A percentile compares a stretch with the other conserved stretches of the same genome.
Conservation (phyloP, 2,888 invertebrate genomes). For the Drosophila paramelanica region DNA sequence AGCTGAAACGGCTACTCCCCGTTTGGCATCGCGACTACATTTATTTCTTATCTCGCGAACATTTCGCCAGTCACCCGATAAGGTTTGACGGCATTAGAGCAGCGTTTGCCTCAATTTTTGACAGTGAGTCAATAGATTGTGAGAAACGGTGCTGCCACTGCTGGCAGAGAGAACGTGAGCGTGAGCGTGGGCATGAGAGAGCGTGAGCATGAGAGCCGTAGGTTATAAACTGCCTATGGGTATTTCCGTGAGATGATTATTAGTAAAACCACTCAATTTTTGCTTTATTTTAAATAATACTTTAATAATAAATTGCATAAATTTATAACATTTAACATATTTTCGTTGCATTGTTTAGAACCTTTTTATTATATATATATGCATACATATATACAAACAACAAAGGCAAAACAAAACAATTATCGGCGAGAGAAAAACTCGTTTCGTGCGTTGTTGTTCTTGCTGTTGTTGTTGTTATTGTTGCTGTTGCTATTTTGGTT, state of each 20-base stretch:
- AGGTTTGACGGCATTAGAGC: constrained; percentile 35
- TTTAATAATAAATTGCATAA: constrained; percentile 82
- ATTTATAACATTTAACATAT: constrained; percentile 83
- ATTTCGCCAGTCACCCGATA: constrained; percentile 33
- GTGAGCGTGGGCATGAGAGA: too few relatives aligned
- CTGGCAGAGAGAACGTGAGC: background rate
- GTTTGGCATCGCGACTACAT: constrained; percentile 20
- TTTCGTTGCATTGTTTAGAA: constrained; percentile 57
- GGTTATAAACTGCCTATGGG: constrained; percentile 22
- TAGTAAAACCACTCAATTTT: constrained; percentile 33
- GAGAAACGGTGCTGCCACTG: constrained; percentile 9
- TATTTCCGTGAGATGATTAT: background rate
- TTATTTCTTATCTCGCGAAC: constrained; percentile 35
- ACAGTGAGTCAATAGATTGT: constrained; percentile 35
- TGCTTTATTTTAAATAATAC: constrained; percentile 78
- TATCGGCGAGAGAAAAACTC: constrained; percentile 43
- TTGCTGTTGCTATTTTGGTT: constrained; percentile 26
- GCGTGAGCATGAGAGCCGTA: constrained; percentile 16
- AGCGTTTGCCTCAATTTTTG: constrained; percentile 22
- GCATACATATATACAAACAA: constrained; percentile 54
- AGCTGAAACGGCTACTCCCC: constrained; percentile 19
- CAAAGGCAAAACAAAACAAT: constrained; percentile 64
- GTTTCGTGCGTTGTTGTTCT: constrained; percentile 27
- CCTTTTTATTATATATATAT: constrained; percentile 41
- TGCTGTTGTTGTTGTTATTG: constrained; percentile 8